These are phyloP conservation scores for Ceuthmochares aereus DNA, from an alignment of 2,113 vertebrate species.

Conservation along the genomic window DNA sequence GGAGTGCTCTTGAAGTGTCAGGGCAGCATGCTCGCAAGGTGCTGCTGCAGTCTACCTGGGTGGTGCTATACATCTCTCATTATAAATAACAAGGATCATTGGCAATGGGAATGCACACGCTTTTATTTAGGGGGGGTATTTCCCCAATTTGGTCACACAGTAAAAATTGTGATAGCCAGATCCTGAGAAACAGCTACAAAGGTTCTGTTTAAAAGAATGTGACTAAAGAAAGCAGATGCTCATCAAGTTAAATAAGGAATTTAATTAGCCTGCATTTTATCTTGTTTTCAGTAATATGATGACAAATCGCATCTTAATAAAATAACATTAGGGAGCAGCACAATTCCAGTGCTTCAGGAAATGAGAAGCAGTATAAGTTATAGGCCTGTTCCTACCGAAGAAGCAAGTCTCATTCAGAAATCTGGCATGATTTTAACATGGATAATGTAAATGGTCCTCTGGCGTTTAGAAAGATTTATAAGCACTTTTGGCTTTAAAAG, in stretches of 20 bases:
- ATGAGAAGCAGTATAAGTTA: constrained; percentile 44
- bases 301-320: constrained; percentile 62
- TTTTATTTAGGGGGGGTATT: background rate
- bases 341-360: constrained; percentile 48
- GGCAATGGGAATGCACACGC: accelerated
- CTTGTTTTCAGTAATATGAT: constrained; percentile 65
- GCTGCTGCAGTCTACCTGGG: background rate
- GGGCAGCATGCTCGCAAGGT: background rate
- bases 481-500: constrained; percentile 11
- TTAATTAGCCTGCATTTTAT: constrained; percentile 65
- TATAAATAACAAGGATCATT: background rate
- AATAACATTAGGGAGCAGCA: constrained; percentile 56
- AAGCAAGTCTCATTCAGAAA: constrained; percentile 50
- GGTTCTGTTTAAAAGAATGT: constrained; percentile 30
- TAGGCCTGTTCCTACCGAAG: constrained; percentile 11
- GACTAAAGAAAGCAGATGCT: constrained; percentile 62
- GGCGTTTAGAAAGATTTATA: constrained; percentile 39
- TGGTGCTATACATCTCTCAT: accelerated
- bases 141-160: background rate
- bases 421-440: constrained; percentile 37
- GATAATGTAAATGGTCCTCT: constrained; percentile 25
- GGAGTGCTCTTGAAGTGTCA: constrained; percentile 7
- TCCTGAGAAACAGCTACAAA: constrained; percentile 6
- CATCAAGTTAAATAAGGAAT: constrained; percentile 67
- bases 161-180: background rate